phyloP scores from a whole-genome alignment of 2,888 invertebrate species.

The Pyrocoelia pectoralis region DNA sequence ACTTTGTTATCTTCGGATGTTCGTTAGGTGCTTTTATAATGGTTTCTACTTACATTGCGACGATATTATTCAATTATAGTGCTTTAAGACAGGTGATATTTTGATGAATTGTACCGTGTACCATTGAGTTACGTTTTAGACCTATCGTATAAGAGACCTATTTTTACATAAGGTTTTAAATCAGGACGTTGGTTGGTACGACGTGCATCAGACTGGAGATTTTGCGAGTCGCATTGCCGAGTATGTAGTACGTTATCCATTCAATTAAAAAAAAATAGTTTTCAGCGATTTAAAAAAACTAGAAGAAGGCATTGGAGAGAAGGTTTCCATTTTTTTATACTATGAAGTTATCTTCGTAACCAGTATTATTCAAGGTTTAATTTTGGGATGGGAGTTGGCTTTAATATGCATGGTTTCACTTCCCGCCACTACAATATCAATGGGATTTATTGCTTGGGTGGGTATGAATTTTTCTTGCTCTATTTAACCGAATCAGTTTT shows the following conservation, averaged over 20 bases:
- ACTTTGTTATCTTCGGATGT: slow-evolving; percentile 70
- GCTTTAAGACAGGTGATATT: slow-evolving; percentile 71
- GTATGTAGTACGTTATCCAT: slow-evolving; percentile 60
- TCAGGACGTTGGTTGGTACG: slow-evolving; percentile 80
- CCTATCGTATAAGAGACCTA: slow-evolving; percentile 68
- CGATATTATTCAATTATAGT: slow-evolving; percentile 73
- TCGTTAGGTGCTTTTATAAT: slow-evolving; percentile 69
- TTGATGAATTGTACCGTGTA: neutral
- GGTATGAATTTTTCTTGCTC: neutral
- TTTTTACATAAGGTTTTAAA: slow-evolving; percentile 73
- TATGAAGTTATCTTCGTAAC: slow-evolving; percentile 74
- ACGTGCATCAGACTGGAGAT: slow-evolving; percentile 75
- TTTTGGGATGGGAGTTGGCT: slow-evolving; percentile 83
- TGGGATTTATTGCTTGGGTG: slow-evolving; percentile 72
- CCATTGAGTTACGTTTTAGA: slow-evolving; percentile 60
- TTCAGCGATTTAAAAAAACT: slow-evolving; percentile 75
- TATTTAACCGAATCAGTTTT: too few relatives aligned
- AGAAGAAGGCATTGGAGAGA: slow-evolving; percentile 87
- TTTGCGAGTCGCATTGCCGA: slow-evolving; percentile 79
- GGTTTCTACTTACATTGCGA: slow-evolving; percentile 69
- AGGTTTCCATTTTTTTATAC: slow-evolving; percentile 76
- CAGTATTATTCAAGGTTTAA: slow-evolving; percentile 74
- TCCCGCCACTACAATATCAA: slow-evolving; percentile 72
- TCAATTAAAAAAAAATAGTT: neutral
- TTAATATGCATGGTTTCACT: slow-evolving; percentile 76